Base-by-base conservation (phyloP, 1,140 invertebrate species). In the Zaprionus tsacasi region DNA sequence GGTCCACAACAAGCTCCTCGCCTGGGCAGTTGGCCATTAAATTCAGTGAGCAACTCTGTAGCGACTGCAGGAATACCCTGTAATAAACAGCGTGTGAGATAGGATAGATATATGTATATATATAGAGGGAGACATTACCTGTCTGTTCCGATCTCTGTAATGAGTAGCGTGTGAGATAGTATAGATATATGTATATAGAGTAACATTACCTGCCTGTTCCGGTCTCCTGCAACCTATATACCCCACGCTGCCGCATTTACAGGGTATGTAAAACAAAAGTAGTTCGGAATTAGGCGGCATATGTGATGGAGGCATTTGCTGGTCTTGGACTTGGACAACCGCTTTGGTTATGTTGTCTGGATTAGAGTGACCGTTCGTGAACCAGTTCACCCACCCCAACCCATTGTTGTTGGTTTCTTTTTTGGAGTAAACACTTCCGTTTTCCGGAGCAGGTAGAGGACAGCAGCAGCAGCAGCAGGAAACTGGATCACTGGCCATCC, bases 331-430 rank as follows among this genome's bases (percentile, higher is more conserved):
- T 67, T 73, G 70, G 55, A 36, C 60, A 68, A 60, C 17, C 15
- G 12, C 56, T 68, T 33, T 13, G 56, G 27, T 50, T 27, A 64
- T 54, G 63, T 58, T 11, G 65, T 50, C 38, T 58, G 35, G 59
- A 76, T 76, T 76, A 72, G 74, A 76, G 74, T 76, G 69, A 72
- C 69, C 74, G 66, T 72, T 57, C 54, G 68, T 21, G 25, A 55
- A 76, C 74, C 68, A 76, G 69, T 76, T 76, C 73, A 71, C 67
- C 73, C 73, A 68, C 68, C 15, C 30, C 43, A 21, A 21, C 2
- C 21, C 21, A 21, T 21, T 40, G 3, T 45, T 52, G 30, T 48
- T n/a, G 48, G 4, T 61, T 40, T 43, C 17, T 61, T 48, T 61
- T 33, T 33, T 52, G 12, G 50, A 13, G 21, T 50, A 38, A 57